These are phyloP conservation scores for Oriolus oriolus DNA, from an alignment of 2,113 vertebrate species.

Conservation along the genomic window DNA sequence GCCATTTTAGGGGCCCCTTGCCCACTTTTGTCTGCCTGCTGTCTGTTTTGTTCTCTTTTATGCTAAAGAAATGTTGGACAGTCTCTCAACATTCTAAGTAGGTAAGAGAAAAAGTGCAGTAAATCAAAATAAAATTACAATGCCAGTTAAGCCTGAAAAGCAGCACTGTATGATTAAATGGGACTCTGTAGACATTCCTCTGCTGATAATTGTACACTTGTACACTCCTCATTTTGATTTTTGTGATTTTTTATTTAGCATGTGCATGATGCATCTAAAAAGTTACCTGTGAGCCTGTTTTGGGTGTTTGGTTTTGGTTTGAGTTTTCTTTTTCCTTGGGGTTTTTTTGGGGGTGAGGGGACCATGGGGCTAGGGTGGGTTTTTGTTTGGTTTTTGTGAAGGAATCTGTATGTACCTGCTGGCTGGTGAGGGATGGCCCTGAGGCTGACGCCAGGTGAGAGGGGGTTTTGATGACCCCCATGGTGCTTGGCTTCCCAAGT, in stretches of 20 bases:
- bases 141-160: not conserved
- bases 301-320: not conserved
- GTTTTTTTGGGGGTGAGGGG: not conserved
- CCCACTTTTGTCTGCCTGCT: not conserved
- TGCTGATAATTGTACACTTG: not conserved
- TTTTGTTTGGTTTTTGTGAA: not conserved
- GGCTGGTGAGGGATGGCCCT: not conserved
- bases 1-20: not conserved
- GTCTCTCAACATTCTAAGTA: not conserved
- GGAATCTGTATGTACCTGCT: not conserved
- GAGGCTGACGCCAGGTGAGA: not conserved
- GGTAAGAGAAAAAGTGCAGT: not conserved
- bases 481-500: not conserved
- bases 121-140: not conserved
- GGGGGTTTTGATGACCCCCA: accelerated
- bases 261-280: not conserved
- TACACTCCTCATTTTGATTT: not conserved
- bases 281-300: not conserved
- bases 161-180: not conserved
- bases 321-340: not conserved
- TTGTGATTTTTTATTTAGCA: not conserved
- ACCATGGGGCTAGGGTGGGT: no score
- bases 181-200: not conserved
- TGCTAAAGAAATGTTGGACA: not conserved
- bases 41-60: not conserved